Evolutionary conservation across 1,140 invertebrate species (phyloP), one percentile per base, ranked within the genome.

Genomic region (Lycorma delicatula): DNA sequence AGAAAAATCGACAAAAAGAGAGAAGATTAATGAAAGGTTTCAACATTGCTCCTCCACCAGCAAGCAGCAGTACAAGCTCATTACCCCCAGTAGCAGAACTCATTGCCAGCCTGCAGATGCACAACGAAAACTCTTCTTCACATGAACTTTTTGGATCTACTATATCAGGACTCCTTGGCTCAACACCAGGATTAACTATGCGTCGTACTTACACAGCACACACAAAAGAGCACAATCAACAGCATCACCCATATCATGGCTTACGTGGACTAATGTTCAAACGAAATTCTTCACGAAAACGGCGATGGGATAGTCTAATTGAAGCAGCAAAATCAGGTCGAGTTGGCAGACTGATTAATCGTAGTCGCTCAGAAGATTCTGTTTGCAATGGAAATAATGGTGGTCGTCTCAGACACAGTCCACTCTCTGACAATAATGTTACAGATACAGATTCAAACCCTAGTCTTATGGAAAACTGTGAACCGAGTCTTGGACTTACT

Each of bases 11-110:
- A 0, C 90, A 93, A 71, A 92, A 93, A 74, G 91, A 94, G 68
- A 79, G 92, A 0, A 81, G 91, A 0, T 74, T 95, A 25, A 93
- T 94, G 90, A 95, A 95, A 71, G 92, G 92, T 1, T 95, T 95
- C 77, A 93, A 95, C 74, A 89, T 92, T 41, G 85, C 81, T 1
- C 81, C 82, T 0, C 76, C 81, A 31, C 83, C 86, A 0, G 36
- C 44, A 12, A 56, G 51, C 36, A 58, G 58, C 20, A 47, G 34
- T 50, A 57, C 56, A 16, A 57, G 6, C 18, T 57, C 56, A 3
- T 31, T 57, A 44, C 81, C 85, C 23, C 85, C 85, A 1, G 85
- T 88, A 7, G 84, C 85, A 23, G 87, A 89, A 71, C 84, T 86
- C 64, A 80, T 83, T 58, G 81, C 84, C 0, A 85, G 82, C 3